Evolutionary conservation across 2,797 vertebrate genomes (phyloP).

Genomic region (Sylvilagus floridanus): DNA sequence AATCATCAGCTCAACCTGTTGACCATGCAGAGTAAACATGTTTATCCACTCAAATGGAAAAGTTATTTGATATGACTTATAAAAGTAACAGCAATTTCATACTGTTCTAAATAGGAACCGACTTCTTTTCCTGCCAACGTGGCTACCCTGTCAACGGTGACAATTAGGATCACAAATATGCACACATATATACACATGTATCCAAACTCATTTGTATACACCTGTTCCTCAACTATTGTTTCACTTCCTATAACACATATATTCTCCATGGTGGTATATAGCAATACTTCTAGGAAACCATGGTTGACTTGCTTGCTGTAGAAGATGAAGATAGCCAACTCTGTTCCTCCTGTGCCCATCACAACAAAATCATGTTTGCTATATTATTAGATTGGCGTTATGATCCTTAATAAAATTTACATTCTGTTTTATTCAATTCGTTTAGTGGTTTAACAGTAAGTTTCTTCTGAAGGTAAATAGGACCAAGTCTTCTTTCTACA

Average conservation of each 20-base stretch:
- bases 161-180: background rate
- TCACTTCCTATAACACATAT: background rate
- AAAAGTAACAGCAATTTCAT: background rate
- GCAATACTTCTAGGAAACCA: background rate
- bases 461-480: background rate
- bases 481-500: background rate
- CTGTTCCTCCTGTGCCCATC: background rate
- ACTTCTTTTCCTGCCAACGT: background rate
- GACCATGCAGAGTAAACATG: background rate
- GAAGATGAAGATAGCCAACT: background rate
- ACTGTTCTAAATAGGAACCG: background rate
- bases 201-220: background rate
- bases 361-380: background rate
- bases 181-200: background rate
- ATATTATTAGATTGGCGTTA: background rate
- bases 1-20: background rate
- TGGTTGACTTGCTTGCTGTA: background rate
- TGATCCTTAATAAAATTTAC: background rate
- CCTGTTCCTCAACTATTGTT: background rate
- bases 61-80: conserved; percentile 43
- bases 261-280: background rate
- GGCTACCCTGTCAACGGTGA: background rate
- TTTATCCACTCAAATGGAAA: background rate
- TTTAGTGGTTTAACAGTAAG: background rate
- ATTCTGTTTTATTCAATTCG: background rate